Percentiles rank a stretch among this genome's conserved stretches.
These are phyloP conservation scores for Rhinichthys osculus DNA, from an alignment of 2,797 vertebrate species.

Conservation along the genomic window DNA sequence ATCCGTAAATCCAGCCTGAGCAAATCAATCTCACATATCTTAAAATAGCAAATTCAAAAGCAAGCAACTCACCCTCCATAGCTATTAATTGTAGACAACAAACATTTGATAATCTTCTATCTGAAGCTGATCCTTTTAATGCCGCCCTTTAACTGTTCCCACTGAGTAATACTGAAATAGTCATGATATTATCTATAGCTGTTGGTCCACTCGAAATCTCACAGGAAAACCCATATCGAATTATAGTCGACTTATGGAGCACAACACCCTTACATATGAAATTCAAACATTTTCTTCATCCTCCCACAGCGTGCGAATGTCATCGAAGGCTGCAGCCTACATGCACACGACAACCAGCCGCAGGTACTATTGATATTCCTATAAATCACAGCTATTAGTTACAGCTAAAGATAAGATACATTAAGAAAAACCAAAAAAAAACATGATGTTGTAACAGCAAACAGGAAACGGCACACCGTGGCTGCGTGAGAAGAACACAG, in stretches of 20 bases:
- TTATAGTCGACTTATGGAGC: background rate
- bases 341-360: background rate
- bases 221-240: constrained; percentile 16
- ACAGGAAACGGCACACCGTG: constrained; percentile 6
- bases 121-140: constrained; percentile 8
- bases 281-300: constrained; percentile 6
- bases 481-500: background rate
- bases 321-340: constrained; percentile 16
- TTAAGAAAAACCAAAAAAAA: background rate
- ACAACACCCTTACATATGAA: background rate
- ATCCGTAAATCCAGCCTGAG: background rate
- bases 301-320: constrained; percentile 32
- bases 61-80: constrained; percentile 17
- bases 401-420: background rate
- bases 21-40: background rate
- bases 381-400: background rate
- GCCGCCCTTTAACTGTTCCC: constrained; percentile 61
- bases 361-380: background rate
- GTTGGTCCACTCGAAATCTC: constrained; percentile 35
- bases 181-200: constrained; percentile 62
- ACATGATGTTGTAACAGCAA: background rate
- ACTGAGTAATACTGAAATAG: constrained; percentile 77
- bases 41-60: background rate
- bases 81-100: background rate
- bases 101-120: background rate